Evolutionary conservation across 2,888 invertebrate genomes (phyloP), one percentile per base, ranked within the genome.

Genomic region (Monoplex corrugatus): DNA sequence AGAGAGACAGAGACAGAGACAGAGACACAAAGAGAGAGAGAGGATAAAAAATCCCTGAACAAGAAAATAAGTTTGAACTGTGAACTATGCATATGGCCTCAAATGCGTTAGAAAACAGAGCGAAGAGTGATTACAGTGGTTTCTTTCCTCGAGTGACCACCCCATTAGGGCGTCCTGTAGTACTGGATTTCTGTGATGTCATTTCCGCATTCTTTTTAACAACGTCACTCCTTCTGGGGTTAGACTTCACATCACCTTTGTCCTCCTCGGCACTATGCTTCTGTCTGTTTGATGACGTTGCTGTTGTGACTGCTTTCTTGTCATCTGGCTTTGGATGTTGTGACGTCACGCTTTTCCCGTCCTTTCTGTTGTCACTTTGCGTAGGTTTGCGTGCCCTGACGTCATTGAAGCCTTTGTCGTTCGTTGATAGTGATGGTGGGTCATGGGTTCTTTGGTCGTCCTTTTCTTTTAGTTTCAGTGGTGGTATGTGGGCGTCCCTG

Each of bases 81-180:
- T n/a, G n/a, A n/a, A n/a, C n/a, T n/a, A n/a, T n/a, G n/a, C n/a
- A n/a, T n/a, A n/a, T n/a, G n/a, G n/a, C n/a, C n/a, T n/a, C n/a
- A n/a, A n/a, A n/a, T n/a, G n/a, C n/a, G n/a, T n/a, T n/a, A n/a
- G 13, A 43, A 43, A 2, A 16, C n/a, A 83, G 3, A 83, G n/a
- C 16, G 3, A 8, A 35, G 32, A 10, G 16, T 28, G 35, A 40
- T 85, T n/a, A 57, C 28, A n/a, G n/a, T n/a, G n/a, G 78, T 38
- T 78, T 78, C 38, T 78, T 38, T 2, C 63, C n/a, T n/a, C n/a
- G 68, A 1, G 57, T 43, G 2, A 68, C 28, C 1, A 68, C 86
- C 2, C 86, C 86, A 43, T 86, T 86, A 1, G 86, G 43, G 5
- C 86, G 86, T n/a, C 63, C 43, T 43, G 68, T 43, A 13, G 68